phyloP scores from a whole-genome alignment of 1,140 invertebrate genomes.

The Calliopsis andreniformis region DNA sequence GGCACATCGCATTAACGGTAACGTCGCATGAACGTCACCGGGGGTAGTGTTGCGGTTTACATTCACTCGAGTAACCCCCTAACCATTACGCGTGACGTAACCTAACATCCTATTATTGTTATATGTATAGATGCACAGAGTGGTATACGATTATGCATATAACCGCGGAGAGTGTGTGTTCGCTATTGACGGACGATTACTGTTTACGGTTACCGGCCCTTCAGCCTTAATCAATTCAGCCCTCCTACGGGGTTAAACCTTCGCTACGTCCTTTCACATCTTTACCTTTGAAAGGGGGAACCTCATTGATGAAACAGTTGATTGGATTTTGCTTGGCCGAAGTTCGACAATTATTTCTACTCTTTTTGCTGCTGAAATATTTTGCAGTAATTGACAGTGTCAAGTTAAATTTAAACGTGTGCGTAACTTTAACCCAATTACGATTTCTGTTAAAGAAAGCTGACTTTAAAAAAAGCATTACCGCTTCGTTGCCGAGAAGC shows the following conservation, averaged over 20 bases:
- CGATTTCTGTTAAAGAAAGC: too few species aligned
- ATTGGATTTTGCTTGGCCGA: too few species aligned
- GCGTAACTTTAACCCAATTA: too few species aligned
- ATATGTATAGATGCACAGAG: constrained; percentile 37
- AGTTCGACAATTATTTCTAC: too few species aligned
- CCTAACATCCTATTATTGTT: constrained; percentile 68
- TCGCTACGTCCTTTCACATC: too few species aligned
- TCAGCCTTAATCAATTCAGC: constrained; percentile 7
- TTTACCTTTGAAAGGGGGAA: too few species aligned
- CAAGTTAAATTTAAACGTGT: too few species aligned
- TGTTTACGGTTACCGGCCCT: constrained; percentile 5
- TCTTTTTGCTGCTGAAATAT: too few species aligned
- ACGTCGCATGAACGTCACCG: constrained; percentile 50
- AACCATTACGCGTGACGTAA: constrained; percentile 63
- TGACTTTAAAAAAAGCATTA: too few species aligned
- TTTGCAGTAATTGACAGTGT: too few species aligned
- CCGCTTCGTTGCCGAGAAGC: too few species aligned
- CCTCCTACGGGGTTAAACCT: background rate
- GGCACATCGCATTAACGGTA: constrained; percentile 54
- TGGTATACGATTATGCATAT: constrained; percentile 21
- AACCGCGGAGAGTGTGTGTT: background rate
- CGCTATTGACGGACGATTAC: constrained; percentile 27
- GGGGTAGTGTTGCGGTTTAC: constrained; percentile 60
- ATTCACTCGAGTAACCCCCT: constrained; percentile 57
- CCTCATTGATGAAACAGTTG: too few species aligned